phyloP scores from a whole-genome alignment of 2,113 vertebrate genomes.

The Rhipidura dahli region DNA sequence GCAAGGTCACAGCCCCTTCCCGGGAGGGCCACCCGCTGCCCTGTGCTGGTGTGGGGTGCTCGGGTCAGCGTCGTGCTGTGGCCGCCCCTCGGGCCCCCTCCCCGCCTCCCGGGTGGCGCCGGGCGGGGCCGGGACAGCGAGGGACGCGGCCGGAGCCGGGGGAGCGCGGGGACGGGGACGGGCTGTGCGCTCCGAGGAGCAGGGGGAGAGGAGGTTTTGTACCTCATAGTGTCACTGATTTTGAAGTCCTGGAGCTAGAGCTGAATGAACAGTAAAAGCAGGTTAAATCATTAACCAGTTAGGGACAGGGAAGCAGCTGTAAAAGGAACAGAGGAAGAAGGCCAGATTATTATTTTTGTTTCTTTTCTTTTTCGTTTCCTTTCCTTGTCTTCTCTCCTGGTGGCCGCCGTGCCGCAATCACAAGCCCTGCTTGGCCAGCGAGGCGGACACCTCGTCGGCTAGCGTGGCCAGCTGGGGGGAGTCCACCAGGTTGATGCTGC shows the following conservation, averaged over 20 bases:
- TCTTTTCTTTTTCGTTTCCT: conserved; percentile 25
- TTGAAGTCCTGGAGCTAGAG: conserved; percentile 72
- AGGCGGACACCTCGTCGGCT: conserved; percentile 95
- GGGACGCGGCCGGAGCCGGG: not conserved
- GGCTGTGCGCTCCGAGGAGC: conserved; percentile 50
- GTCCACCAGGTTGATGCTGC: conserved; percentile 96
- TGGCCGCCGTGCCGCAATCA: conserved; percentile 74
- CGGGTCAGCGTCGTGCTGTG: not conserved
- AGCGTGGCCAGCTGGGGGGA: conserved; percentile 94
- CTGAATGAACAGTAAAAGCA: conserved; percentile 68
- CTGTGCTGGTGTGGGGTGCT: not conserved
- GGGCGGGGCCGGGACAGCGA: not conserved
- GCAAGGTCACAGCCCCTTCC: not conserved
- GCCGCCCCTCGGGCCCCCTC: not conserved
- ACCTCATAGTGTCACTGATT: conserved; percentile 67
- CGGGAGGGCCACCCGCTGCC: not conserved
- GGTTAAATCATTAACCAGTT: conserved; percentile 60
- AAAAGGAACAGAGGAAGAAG: conserved; percentile 78
- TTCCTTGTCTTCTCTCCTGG: conserved; percentile 38
- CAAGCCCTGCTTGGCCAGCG: conserved; percentile 98
- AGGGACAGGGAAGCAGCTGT: conserved; percentile 70
- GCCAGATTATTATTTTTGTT: conserved; percentile 73
- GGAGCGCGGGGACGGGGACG: not conserved
- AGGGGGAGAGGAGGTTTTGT: conserved; percentile 63
- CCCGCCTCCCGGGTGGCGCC: not conserved